Evolutionary conservation across 2,797 vertebrate genomes (phyloP).

Genomic region (Myotis findleyi): DNA sequence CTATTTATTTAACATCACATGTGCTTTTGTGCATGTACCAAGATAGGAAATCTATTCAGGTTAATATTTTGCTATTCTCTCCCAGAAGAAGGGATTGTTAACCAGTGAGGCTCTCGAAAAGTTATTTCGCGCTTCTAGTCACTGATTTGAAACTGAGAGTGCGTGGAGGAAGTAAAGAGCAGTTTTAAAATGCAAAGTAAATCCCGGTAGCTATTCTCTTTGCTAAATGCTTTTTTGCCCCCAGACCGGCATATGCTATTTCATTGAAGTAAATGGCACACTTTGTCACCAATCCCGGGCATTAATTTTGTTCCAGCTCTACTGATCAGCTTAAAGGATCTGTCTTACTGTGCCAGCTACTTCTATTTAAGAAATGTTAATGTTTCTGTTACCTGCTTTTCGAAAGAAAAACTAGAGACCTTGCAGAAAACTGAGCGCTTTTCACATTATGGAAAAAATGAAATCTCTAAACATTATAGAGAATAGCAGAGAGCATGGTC

Average conservation of each 20-base stretch:
- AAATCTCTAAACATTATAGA: neutral
- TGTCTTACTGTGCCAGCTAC: neutral
- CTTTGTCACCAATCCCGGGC: neutral
- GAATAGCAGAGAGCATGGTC: neutral
- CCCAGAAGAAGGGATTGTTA: neutral
- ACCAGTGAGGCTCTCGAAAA: neutral
- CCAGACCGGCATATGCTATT: constrained; percentile 19
- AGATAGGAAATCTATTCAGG: neutral
- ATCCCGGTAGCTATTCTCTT: constrained; percentile 21
- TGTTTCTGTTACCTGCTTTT: constrained; percentile 44
- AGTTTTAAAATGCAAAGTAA: constrained; percentile 11
- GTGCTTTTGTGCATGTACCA: neutral
- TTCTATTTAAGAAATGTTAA: constrained; percentile 56
- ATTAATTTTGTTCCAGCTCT: constrained; percentile 52
- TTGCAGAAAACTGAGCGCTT: neutral
- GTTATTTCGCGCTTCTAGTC: neutral
- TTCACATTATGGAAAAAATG: neutral
- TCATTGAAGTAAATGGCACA: neutral
- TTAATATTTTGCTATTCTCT: neutral
- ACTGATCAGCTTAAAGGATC: constrained; percentile 30
- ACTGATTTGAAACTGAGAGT: neutral
- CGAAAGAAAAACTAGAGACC: neutral
- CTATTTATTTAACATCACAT: neutral
- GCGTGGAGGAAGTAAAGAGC: neutral
- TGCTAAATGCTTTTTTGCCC: constrained; percentile 6